Conservation (phyloP, 92 coral and sea anemone species). For the Bergia sp. region DNA sequence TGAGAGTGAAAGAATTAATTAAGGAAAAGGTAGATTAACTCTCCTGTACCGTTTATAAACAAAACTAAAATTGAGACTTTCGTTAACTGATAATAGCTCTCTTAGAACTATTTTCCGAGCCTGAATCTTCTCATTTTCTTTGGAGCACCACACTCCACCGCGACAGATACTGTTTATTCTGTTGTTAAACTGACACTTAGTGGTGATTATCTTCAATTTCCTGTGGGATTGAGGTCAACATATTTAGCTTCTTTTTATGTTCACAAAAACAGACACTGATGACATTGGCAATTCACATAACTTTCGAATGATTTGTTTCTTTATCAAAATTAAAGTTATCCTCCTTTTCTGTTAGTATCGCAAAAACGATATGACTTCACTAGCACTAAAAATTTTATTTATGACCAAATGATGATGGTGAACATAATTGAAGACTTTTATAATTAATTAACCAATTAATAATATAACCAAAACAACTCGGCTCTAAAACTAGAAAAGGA, state of each 20-base stretch:
- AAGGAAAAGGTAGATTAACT: neutral
- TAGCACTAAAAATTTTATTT: too few species aligned
- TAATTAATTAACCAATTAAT: neutral
- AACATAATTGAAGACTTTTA: neutral
- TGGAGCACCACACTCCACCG: neutral
- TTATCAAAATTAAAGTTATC: neutral
- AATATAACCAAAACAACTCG: neutral
- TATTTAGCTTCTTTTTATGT: neutral
- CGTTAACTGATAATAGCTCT: too few species aligned
- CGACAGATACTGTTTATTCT: neutral
- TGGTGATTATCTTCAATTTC: constrained; percentile 29
- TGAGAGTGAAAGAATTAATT: neutral
- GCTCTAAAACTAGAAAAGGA: constrained; percentile 1
- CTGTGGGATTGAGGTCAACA: constrained; percentile 36
- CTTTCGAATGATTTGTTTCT: neutral
- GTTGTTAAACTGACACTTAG: constrained; percentile 27
- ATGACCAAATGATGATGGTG: neutral
- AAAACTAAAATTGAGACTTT: too few species aligned
- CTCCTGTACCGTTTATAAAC: neutral
- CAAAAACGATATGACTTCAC: neutral
- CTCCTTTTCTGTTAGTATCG: too few species aligned
- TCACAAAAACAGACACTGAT: neutral
- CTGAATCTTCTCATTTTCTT: neutral
- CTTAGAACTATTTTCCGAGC: too few species aligned
- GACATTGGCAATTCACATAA: neutral